Evolutionary conservation across 2,797 vertebrate genomes (phyloP), one percentile per base, ranked within the genome.

Genomic region (Acipenser ruthenus): DNA sequence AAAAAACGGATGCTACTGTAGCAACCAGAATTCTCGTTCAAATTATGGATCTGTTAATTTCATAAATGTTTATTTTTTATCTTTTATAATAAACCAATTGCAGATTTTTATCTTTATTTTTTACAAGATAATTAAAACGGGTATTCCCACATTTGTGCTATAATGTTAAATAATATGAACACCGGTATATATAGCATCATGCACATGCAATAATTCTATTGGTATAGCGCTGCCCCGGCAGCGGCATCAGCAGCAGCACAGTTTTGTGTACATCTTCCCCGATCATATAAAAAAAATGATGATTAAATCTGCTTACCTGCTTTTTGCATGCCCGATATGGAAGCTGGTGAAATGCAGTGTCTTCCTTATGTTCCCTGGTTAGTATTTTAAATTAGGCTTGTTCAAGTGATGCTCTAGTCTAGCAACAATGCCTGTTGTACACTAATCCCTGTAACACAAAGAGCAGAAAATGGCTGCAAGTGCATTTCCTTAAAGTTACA

Each of bases 401-500:
- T 13, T 18, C 50, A 78, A 86, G 50, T 80, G 90, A 90, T 90
- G 88, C 86, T 90, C 78, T 73, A 74, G 79, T 83, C 81, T 83
- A 78, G 74, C 37, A 77, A 71, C 78, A 78, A 81, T 74, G 70
- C 75, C 83, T 71, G 37, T 37, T 71, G 73, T 80, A 84, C 78
- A 85, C 75, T 89, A 87, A 87, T 85, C 88, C 85, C 78, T 86
- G 83, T 76, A 85, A 86, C 93, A 96, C 93, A 94, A 94, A 95
- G 95, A 92, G 91, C 86, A 94, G 93, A 93, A 95, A 95, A 92
- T 93, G 94, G 93, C 92, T 92, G 91, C 91, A 91, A 84, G 90
- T 91, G 91, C 87, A 89, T 88, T 87, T 85, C 87, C 82, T 86
- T 88, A 87, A 91, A 91, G 90, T 76, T 83, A 80, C 89, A 86